These are phyloP conservation scores for Plagodis dolabraria DNA, from an alignment of 2,888 invertebrate species.

Conservation along the genomic window DNA sequence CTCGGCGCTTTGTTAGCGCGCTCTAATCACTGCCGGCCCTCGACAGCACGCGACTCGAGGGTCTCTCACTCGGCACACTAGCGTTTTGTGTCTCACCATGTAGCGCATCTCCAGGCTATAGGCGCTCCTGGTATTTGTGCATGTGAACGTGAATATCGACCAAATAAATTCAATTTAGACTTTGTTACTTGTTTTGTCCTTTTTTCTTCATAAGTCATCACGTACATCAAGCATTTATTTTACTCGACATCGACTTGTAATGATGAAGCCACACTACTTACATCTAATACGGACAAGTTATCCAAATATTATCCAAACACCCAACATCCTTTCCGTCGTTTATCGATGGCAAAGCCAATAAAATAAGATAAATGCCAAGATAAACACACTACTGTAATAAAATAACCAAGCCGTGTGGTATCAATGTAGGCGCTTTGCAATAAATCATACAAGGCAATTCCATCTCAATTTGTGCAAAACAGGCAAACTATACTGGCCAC, in stretches of 20 bases:
- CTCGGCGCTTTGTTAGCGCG: constrained; percentile 82
- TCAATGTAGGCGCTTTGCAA: constrained; percentile 48
- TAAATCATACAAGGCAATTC: constrained; percentile 59
- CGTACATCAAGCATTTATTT: not conserved
- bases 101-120: constrained; percentile 58
- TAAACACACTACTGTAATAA: constrained; percentile 45
- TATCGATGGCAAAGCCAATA: constrained; percentile 39
- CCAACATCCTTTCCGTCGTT: constrained; percentile 2
- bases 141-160: constrained; percentile 21
- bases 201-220: not conserved
- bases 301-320: constrained; percentile 1
- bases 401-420: constrained; percentile 45
- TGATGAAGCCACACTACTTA: not conserved
- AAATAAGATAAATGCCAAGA: constrained; percentile 42
- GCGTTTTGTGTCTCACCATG: constrained; percentile 78
- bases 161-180: constrained; percentile 13
- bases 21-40: constrained; percentile 82
- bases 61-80: constrained; percentile 68
- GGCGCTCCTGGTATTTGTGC: constrained; percentile 54
- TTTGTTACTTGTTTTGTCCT: constrained; percentile 1
- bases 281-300: constrained; percentile 6
- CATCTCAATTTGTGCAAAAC: constrained; percentile 57
- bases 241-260: constrained; percentile 1
- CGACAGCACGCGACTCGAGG: constrained; percentile 71
- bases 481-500: constrained; percentile 53